A percentile compares a stretch with the other conserved stretches of the same genome.
Conservation (phyloP, 1,140 invertebrate genomes). For the Ylistrum balloti region DNA sequence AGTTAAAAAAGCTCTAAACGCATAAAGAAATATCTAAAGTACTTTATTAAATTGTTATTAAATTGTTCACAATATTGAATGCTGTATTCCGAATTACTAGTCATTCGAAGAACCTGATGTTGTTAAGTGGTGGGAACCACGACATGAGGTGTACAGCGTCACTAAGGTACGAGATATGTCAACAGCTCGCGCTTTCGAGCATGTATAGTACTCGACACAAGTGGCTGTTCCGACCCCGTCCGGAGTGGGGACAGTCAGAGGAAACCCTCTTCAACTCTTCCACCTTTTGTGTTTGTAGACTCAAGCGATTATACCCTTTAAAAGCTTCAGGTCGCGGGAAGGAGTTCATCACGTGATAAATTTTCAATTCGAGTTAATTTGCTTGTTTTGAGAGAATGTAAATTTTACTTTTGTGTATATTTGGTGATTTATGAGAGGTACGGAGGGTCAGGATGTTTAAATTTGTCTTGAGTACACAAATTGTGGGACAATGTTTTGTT, state of each 20-base stretch:
- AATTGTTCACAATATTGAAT: too few species aligned
- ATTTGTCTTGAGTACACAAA: slow-evolving; percentile 9
- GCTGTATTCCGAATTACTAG: too few species aligned
- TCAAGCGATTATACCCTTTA: neutral
- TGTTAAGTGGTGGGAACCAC: neutral
- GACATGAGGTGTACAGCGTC: neutral
- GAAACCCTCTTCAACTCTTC: neutral
- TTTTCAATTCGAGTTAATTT: slow-evolving; percentile 36
- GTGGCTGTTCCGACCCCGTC: slow-evolving; percentile 4
- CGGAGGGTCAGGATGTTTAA: slow-evolving; percentile 12
- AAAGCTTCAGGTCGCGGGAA: neutral
- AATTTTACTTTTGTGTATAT: slow-evolving; percentile 40
- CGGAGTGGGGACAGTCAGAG: neutral
- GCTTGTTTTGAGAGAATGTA: slow-evolving; percentile 33
- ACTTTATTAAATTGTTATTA: too few species aligned
- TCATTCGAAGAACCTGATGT: neutral
- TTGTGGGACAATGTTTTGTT: neutral
- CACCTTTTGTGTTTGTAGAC: slow-evolving; percentile 8
- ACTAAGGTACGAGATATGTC: neutral
- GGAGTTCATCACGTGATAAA: neutral
- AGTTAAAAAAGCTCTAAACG: too few species aligned
- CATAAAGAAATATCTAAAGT: too few species aligned
- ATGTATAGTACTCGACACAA: neutral
- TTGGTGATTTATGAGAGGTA: neutral
- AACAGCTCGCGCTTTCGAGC: neutral